phyloP scores from a whole-genome alignment of 2,797 vertebrate genomes.

The Miichthys miiuy region DNA sequence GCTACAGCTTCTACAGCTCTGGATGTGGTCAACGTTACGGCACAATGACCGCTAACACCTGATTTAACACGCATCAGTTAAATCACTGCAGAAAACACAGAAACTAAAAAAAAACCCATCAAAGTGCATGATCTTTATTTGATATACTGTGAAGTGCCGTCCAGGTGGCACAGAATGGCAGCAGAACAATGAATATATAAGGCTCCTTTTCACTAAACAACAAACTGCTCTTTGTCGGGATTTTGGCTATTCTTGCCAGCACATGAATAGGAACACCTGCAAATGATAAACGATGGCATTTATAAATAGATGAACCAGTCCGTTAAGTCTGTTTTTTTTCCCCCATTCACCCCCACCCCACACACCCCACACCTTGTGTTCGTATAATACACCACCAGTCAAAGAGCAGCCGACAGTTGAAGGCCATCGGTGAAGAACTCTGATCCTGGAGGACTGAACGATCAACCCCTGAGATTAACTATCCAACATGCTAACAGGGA shows the following conservation, averaged over 20 bases:
- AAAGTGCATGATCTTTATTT: conserved; percentile 78
- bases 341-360: too few relatives aligned
- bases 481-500: conserved; percentile 50
- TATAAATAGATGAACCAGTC: conserved; percentile 50
- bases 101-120: conserved; percentile 8
- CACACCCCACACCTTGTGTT: not conserved
- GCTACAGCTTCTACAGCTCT: not conserved
- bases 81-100: not conserved
- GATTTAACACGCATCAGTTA: not conserved
- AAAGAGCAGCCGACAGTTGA: conserved; percentile 38
- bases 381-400: conserved; percentile 22
- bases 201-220: conserved; percentile 47
- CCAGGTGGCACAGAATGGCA: conserved; percentile 59
- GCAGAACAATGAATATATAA: conserved; percentile 63
- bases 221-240: conserved; percentile 31
- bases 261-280: conserved; percentile 41
- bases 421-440: conserved; percentile 51
- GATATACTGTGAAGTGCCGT: conserved; percentile 62
- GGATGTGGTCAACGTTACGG: not conserved
- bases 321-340: conserved; percentile 1
- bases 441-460: conserved; percentile 46
- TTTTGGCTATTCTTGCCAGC: conserved; percentile 27
- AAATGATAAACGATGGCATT: conserved; percentile 51
- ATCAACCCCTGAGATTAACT: conserved; percentile 68
- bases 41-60: not conserved